Base-by-base conservation (phyloP, 2,113 vertebrate genomes). In the Callionymus lyra region DNA sequence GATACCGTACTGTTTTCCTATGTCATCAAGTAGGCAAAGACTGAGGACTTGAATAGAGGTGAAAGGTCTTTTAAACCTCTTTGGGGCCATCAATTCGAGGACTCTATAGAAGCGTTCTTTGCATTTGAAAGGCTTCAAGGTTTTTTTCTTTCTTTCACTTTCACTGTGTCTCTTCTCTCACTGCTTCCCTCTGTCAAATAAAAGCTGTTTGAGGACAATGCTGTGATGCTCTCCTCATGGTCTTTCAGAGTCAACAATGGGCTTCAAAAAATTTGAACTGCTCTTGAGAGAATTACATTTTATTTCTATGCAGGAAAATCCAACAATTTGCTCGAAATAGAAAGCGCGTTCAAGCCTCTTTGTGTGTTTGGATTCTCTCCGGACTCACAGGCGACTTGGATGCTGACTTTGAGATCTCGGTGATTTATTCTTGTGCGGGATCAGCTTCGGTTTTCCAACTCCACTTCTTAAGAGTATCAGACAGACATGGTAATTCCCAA, bases 41-140 rank as follows among this genome's bases (percentile, higher is more conserved):
- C 79, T 56, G 60, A 66, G 13, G 64, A 60, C 58, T 59, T 94
- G 87, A 92, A 94, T 91, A 89, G 89, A 86, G 75, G 84, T 82
- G 83, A 90, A 86, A 85, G 79, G 84, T 82, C 75, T 82, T 91
- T 91, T 84, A 89, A 90, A 86, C 82, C 89, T 89, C 89, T 91
- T 92, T 93, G 86, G 87, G 79, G 74, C 86, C 88, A 87, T 92
- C 92, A 93, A 89, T 92, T 89, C 82, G 79, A 76, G 68, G 71
- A 82, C 85, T 86, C 85, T 79, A 72, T 83, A 85, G 84, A 84
- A 77, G 50, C 65, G 57, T 66, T 63, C 81, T 94, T 91, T 93
- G 84, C 93, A 96, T 95, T 83, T 94, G 87, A 97, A 98, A 92
- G 84, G 86, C 87, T 88, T 89, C 85, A 82, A 83, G 66, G 33